Evolutionary conservation across 2,113 vertebrate genomes (phyloP).

Genomic region (Entomyzon cyanotis): DNA sequence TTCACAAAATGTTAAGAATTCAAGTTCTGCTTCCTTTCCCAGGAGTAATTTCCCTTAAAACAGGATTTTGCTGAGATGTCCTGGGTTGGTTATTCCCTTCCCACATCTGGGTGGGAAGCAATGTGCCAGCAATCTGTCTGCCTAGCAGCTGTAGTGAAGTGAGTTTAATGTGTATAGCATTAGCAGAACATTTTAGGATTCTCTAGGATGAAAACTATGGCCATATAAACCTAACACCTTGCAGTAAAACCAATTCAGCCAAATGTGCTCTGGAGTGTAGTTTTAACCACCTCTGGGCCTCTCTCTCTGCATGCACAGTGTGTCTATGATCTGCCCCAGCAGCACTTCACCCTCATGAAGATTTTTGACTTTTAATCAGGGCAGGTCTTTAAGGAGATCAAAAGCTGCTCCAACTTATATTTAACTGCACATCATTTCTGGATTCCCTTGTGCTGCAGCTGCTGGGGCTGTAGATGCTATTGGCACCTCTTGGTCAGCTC

Average conservation of each 20-base stretch:
- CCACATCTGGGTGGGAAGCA: constrained; percentile 7
- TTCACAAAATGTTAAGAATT: neutral
- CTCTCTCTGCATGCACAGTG: neutral
- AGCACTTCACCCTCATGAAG: neutral
- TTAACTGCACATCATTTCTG: neutral
- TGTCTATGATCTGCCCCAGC: neutral
- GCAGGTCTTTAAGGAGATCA: neutral
- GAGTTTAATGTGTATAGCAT: constrained; percentile 34
- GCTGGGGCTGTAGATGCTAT: fast-evolving
- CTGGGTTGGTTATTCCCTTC: neutral
- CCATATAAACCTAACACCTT: constrained; percentile 31
- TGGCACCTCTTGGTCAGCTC: neutral
- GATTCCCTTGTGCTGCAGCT: neutral
- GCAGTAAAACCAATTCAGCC: neutral
- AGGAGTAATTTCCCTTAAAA: neutral
- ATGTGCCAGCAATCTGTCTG: constrained; percentile 14
- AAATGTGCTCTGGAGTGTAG: neutral
- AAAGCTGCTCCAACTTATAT: neutral
- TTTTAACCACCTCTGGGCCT: neutral
- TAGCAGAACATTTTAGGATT: constrained; percentile 50
- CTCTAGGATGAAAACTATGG: constrained; percentile 28
- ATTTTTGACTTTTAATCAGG: neutral
- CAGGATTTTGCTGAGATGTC: constrained; percentile 9
- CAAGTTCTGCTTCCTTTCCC: constrained; percentile 1
- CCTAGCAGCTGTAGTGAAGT: constrained; percentile 17